Evolutionary conservation across 2,113 vertebrate species (phyloP).

Genomic region (Oncorhynchus tshawytscha): DNA sequence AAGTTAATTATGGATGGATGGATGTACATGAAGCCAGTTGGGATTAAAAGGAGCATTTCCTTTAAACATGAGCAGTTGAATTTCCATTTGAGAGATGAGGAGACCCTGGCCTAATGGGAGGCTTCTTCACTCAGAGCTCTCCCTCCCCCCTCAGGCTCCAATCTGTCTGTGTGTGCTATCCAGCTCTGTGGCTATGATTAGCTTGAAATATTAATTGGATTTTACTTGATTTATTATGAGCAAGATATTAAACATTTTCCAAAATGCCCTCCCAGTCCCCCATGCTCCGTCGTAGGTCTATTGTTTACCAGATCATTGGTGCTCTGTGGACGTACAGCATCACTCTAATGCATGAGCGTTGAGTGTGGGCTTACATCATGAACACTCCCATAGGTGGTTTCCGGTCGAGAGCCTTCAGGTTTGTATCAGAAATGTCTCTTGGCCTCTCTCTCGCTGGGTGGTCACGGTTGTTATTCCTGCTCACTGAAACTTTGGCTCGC

Average conservation of each 20-base stretch:
- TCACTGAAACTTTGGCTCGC: not conserved
- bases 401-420: conserved; percentile 32
- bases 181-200: conserved; percentile 64
- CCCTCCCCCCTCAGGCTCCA: conserved; percentile 58
- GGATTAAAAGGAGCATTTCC: conserved; percentile 49
- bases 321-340: conserved; percentile 25
- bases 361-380: conserved; percentile 26
- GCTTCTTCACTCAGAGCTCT: conserved; percentile 51
- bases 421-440: conserved; percentile 30
- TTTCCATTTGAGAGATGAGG: conserved; percentile 59
- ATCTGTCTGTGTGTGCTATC: conserved; percentile 72
- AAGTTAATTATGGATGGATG: conserved; percentile 56
- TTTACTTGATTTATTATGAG: conserved; percentile 72
- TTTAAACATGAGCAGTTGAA: conserved; percentile 64
- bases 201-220: conserved; percentile 70
- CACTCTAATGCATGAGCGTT: conserved; percentile 27
- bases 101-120: conserved; percentile 57
- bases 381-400: conserved; percentile 49
- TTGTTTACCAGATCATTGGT: conserved; percentile 20
- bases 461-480: not conserved
- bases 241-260: conserved; percentile 46
- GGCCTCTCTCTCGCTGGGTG: not conserved
- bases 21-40: conserved; percentile 34
- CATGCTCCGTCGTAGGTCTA: not conserved
- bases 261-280: conserved; percentile 31